phyloP scores from a whole-genome alignment of 2,888 invertebrate genomes.

The Parnassius glacialis region DNA sequence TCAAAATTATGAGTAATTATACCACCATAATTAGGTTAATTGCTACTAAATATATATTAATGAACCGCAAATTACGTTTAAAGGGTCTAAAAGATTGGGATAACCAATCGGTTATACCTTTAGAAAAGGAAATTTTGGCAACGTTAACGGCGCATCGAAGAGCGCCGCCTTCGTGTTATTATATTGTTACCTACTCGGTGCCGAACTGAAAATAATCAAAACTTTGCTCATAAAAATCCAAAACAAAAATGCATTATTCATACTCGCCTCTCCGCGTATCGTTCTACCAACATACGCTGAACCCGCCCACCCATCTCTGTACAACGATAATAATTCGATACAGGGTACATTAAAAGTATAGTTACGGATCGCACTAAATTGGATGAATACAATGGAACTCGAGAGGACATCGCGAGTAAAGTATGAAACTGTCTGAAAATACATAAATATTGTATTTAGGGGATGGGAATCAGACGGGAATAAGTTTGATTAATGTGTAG shows the following conservation, averaged over 20 bases:
- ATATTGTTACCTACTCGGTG: slow-evolving; percentile 64
- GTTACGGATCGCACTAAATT: slow-evolving; percentile 51
- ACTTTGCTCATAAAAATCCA: slow-evolving; percentile 81
- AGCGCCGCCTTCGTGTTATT: slow-evolving; percentile 51
- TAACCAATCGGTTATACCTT: slow-evolving; percentile 45
- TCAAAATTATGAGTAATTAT: slow-evolving; percentile 21
- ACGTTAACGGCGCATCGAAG: slow-evolving; percentile 62
- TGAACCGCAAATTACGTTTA: slow-evolving; percentile 54
- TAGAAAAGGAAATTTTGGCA: slow-evolving; percentile 48
- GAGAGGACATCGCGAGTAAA: slow-evolving; percentile 68
- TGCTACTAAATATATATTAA: slow-evolving; percentile 39
- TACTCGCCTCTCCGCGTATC: slow-evolving; percentile 68
- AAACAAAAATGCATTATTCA: slow-evolving; percentile 82
- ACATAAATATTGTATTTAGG: slow-evolving; percentile 79
- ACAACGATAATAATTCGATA: slow-evolving; percentile 44
- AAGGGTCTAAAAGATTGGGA: slow-evolving; percentile 47
- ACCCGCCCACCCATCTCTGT: slow-evolving; percentile 38
- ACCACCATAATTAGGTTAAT: slow-evolving; percentile 19
- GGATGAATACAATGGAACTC: slow-evolving; percentile 53
- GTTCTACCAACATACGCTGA: slow-evolving; percentile 50
- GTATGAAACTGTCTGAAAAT: slow-evolving; percentile 77
- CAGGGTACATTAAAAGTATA: slow-evolving; percentile 39
- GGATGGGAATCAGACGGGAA: slow-evolving; percentile 50
- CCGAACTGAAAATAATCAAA: slow-evolving; percentile 80
- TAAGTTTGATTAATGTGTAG: slow-evolving; percentile 40